These are phyloP conservation scores for Autographa pulchrina DNA, from an alignment of 2,888 invertebrate species.

Conservation along the genomic window DNA sequence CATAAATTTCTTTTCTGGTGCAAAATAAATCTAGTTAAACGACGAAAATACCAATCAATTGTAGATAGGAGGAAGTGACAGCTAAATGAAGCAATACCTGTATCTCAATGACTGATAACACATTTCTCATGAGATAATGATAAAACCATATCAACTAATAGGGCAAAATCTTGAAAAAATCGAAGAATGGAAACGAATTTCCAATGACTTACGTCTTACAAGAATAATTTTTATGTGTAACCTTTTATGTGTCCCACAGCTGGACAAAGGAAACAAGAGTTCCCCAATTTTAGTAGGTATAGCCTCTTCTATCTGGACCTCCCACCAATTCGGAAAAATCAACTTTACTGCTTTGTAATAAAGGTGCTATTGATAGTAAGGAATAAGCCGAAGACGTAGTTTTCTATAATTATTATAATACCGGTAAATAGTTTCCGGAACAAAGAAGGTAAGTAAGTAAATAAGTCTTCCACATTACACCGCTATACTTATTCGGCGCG, in stretches of 20 bases:
- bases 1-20: too few species aligned
- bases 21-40: too few species aligned
- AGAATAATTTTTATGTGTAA: too few species aligned
- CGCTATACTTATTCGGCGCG: conserved; percentile 41
- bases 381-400: neutral
- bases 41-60: too few species aligned
- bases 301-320: too few species aligned
- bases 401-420: neutral
- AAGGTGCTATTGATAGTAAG: neutral
- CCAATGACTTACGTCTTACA: neutral
- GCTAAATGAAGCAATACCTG: neutral
- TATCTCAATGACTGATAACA: neutral
- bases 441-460: neutral
- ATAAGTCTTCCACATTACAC: conserved; percentile 34
- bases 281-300: too few species aligned
- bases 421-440: neutral
- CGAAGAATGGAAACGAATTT: too few species aligned
- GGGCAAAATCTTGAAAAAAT: too few species aligned
- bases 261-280: too few species aligned
- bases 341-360: neutral
- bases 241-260: too few species aligned
- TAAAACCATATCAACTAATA: too few species aligned
- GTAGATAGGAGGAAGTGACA: too few species aligned
- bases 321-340: neutral
- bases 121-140: neutral